Evolutionary conservation across 2,888 invertebrate species (phyloP).

Genomic region (Entomobrya multifasciata): DNA sequence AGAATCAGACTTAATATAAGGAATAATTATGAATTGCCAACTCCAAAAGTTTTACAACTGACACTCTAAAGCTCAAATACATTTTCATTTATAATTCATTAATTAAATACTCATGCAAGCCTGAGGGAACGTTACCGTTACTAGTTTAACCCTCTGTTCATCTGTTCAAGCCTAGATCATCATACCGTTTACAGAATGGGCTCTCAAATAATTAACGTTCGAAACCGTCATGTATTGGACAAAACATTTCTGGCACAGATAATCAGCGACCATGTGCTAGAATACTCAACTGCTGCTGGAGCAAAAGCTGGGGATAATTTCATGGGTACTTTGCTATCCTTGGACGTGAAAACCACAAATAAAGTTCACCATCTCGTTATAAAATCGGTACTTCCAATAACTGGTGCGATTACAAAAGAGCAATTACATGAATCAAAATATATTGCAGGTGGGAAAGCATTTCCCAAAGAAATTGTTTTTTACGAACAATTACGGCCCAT

Average conservation of each 20-base stretch:
- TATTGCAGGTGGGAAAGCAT: neutral
- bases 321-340: conserved; percentile 16
- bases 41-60: no score
- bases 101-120: no score
- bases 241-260: conserved; percentile 60
- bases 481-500: conserved; percentile 25
- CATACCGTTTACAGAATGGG: neutral
- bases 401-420: conserved; percentile 13
- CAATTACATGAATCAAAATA: conserved; percentile 13
- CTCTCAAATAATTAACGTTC: neutral
- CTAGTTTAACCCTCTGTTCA: no score
- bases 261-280: conserved; percentile 49
- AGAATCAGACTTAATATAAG: no score
- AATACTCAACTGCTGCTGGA: conserved; percentile 47
- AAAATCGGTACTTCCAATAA: conserved; percentile 29
- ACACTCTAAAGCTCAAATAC: no score
- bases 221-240: conserved; percentile 25
- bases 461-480: conserved; percentile 15
- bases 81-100: no score
- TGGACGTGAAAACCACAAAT: neutral
- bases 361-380: conserved; percentile 34
- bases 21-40: no score
- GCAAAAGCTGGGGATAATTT: conserved; percentile 44
- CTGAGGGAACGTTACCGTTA: no score
- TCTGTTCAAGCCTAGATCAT: neutral